Evolutionary conservation across 2,888 invertebrate genomes (phyloP), one percentile per base, ranked within the genome.

Genomic region (Aspidiotus rigidus): DNA sequence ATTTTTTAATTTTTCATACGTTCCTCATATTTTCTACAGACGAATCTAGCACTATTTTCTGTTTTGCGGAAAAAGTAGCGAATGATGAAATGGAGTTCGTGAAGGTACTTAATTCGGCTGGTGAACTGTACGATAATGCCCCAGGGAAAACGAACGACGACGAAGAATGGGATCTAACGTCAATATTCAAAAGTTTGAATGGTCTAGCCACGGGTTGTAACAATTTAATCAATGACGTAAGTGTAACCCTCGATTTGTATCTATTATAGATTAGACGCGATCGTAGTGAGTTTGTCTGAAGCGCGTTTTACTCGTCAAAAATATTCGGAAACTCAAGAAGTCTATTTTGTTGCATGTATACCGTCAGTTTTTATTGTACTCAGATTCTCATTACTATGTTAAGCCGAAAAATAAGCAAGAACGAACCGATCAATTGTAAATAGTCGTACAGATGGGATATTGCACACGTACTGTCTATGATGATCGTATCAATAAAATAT

Each of bases 71-170:
- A 44, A 56, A 66, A 66, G 42, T 66, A 9, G 57, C 42, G 44
- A 39, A 57, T n/a, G 66, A 66, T 41, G 66, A 66, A 66, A 40
- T 55, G 44, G 66, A 66, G 44, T 66, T 13, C 42, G 57, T 66
- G 41, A 66, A 56, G 42, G 44, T 56, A 16, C 59, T 66, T 3
- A 40, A 42, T 7, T 66, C 66, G 28, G 66, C 66, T 1, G 57
- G 56, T 55, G 57, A 66, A 57, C 41, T 66, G 17, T 66, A 66
- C 57, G 66, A 66, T 17, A 66, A 66, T 66, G 57, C 66, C 7
- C 15, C 41, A 39, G 13, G 28, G 2, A 59, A 28, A 10, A 39
- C 10, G 17, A 15, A 17, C 66, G 40, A 57, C 44, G 16, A 55
- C 40, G 16, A 28, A 17, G 40, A 56, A 57, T 53, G 56, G 41